phyloP scores from a whole-genome alignment of 1,140 invertebrate species.

The Drosophila ambigua region DNA sequence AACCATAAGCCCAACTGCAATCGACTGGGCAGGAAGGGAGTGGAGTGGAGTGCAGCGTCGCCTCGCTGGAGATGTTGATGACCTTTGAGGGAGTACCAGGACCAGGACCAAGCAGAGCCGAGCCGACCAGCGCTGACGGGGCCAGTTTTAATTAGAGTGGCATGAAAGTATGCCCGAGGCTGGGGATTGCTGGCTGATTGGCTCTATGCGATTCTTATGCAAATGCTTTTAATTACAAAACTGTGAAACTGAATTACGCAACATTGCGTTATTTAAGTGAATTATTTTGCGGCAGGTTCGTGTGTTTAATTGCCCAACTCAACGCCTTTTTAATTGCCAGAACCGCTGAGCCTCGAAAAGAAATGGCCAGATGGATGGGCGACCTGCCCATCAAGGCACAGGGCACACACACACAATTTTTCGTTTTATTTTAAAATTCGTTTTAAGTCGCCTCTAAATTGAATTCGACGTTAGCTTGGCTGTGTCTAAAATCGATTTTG shows the following conservation, averaged over 20 bases:
- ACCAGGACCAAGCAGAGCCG: neutral
- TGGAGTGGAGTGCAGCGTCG: slow-evolving; percentile 10
- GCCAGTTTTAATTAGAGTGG: slow-evolving; percentile 64
- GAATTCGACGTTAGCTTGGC: slow-evolving; percentile 37
- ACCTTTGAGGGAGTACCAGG: slow-evolving; percentile 53
- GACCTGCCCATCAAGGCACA: neutral
- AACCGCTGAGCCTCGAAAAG: slow-evolving; percentile 14
- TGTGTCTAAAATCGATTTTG: slow-evolving; percentile 48
- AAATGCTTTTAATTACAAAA: slow-evolving; percentile 82
- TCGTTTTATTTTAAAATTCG: slow-evolving; percentile 30
- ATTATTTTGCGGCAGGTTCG: slow-evolving; percentile 65
- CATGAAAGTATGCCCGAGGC: slow-evolving; percentile 72
- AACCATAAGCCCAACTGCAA: slow-evolving; percentile 17
- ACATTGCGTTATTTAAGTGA: slow-evolving; percentile 77
- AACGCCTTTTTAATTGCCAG: slow-evolving; percentile 77
- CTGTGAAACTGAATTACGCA: slow-evolving; percentile 79
- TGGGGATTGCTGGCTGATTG: neutral
- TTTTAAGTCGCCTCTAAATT: slow-evolving; percentile 31
- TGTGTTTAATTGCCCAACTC: slow-evolving; percentile 77
- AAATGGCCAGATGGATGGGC: slow-evolving; percentile 18
- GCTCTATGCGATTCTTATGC: slow-evolving; percentile 71
- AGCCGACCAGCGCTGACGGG: neutral
- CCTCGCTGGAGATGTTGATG: slow-evolving; percentile 53
- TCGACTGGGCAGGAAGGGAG: neutral
- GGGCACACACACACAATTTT: no score